Conservation (phyloP, 2,888 invertebrate species). For the Drosophila prolongata region DNA sequence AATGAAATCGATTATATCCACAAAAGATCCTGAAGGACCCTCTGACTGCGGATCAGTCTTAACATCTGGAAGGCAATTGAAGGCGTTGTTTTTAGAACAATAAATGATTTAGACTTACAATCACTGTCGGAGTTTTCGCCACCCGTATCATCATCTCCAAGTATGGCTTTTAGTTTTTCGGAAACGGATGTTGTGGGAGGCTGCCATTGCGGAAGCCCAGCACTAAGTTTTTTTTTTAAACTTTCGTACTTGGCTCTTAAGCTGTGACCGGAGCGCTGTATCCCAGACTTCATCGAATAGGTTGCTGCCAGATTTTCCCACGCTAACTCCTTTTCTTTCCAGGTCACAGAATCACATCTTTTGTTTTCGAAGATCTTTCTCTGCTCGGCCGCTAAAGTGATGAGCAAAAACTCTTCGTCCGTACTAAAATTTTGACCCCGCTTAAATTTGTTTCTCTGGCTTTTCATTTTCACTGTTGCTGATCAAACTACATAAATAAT, state of each 20-base stretch:
- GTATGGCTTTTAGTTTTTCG: not conserved
- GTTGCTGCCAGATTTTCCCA: not conserved
- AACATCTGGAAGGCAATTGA: not conserved
- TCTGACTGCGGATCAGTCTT: not conserved
- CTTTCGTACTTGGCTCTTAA: not conserved
- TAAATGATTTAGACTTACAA: not conserved
- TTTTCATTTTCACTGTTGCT: not conserved
- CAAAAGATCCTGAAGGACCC: not conserved
- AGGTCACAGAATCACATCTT: not conserved
- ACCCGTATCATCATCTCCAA: not conserved
- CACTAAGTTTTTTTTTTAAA: not conserved
- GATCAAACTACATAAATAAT: too few relatives aligned
- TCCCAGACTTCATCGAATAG: not conserved
- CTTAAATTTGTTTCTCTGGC: not conserved
- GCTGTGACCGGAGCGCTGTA: not conserved
- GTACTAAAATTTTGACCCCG: not conserved
- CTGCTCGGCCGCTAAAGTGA: conserved; percentile 1
- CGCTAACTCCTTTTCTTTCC: not conserved
- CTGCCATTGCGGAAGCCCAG: not conserved
- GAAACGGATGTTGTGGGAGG: not conserved
- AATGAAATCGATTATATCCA: not conserved
- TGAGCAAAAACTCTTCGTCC: conserved; percentile 6
- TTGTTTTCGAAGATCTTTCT: not conserved
- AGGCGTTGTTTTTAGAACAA: too few relatives aligned
- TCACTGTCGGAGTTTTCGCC: conserved; percentile 2